Percentiles rank a stretch among this genome's conserved stretches.
phyloP scores from a whole-genome alignment of 2,113 vertebrate species.

The Serilophus lunatus region DNA sequence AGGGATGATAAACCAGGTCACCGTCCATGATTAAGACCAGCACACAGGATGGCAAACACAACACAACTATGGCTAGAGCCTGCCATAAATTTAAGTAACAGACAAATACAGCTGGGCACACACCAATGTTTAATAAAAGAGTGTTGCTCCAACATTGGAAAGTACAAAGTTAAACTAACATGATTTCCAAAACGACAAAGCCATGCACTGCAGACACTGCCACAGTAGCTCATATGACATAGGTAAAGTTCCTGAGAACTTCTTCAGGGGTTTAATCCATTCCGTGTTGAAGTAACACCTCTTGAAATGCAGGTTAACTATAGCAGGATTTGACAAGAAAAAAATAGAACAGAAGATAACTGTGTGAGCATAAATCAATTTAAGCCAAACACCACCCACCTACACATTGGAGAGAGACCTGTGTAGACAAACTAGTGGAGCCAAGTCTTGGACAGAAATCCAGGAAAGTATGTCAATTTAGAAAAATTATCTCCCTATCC shows the following conservation, averaged over 20 bases:
- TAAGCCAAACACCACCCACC: neutral
- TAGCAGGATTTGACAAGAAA: neutral
- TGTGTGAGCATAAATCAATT: neutral
- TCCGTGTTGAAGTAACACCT: neutral
- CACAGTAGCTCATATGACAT: neutral
- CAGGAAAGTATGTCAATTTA: neutral
- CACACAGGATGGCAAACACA: neutral
- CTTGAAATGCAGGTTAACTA: neutral
- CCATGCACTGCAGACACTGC: no score
- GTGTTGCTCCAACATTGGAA: neutral
- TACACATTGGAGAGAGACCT: neutral
- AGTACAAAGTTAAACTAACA: neutral
- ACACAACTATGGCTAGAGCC: neutral
- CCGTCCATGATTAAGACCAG: neutral
- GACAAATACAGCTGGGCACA: neutral
- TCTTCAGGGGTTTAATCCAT: neutral
- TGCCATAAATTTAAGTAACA: neutral
- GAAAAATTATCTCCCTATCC: neutral
- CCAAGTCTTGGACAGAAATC: neutral
- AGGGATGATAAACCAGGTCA: neutral
- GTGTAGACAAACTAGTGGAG: neutral
- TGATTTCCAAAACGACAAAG: neutral
- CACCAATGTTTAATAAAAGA: neutral
- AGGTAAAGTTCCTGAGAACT: neutral
- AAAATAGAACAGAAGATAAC: neutral